Evolutionary conservation across 2,797 vertebrate species (phyloP), one percentile per base, ranked within the genome.

Genomic region (Pyrrhura leucotis): DNA sequence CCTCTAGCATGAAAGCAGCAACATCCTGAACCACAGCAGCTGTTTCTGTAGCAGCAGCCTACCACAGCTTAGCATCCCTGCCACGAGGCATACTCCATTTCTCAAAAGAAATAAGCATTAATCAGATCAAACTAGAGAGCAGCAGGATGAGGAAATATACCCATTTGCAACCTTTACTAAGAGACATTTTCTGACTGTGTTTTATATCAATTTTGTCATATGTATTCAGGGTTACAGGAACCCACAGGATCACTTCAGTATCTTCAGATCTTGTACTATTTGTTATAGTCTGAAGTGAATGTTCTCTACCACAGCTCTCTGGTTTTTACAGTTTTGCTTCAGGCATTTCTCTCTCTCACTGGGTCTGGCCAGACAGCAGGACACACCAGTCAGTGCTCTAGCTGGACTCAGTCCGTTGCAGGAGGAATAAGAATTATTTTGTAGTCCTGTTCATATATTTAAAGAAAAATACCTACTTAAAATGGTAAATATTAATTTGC

Each of bases 221-320:
- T 2, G 25, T 75, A 89, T 66, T 85, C 66, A 81, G 45, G 87
- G 92, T 85, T 88, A 89, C 1, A 93, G 72, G 63, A 78, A 85
- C 47, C 80, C 89, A 85, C 35, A 79, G 88, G 71, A 80, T 90
- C 71, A 54, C 42, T 95, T 82, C 39, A 56, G 63, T 85, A 78
- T 84, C 91, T 93, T 93, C 89, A 97, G 79, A 94, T 89, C 89
- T 78, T 81, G 62, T 48, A 51, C 50, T 73, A 10, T 66, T 84
- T 95, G 93, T 93, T 93, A 92, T 42, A 80, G 76, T 61, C 73
- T 78, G 79, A 92, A 92, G 40, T 40, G 28, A 93, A 90, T 84
- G 92, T 84, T 91, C 73, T 69, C 58, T 81, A 85, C 69, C 42
- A 66, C 37, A 73, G 69, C 40, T 72, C 84, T 75, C 89, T 81